Conservation (phyloP, 2,797 vertebrate genomes). For the Distichodus sexfasciatus region DNA sequence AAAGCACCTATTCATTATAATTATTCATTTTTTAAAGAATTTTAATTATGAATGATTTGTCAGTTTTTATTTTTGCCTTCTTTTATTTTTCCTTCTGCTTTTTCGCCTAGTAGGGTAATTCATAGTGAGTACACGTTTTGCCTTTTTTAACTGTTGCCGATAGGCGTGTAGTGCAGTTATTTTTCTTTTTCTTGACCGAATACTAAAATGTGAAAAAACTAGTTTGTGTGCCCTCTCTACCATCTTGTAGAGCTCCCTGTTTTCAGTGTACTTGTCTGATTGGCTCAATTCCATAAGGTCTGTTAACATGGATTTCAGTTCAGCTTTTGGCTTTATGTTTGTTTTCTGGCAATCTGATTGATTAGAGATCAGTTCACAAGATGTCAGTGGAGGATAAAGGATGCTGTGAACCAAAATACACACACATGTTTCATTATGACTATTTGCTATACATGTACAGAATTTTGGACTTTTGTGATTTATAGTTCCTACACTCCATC, state of each 20-base stretch:
- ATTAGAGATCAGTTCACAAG: background rate
- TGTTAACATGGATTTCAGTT: background rate
- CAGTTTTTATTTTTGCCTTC: too few species aligned
- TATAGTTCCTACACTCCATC: constrained; percentile 9
- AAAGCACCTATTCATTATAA: too few species aligned
- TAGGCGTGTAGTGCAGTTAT: background rate
- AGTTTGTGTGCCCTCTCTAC: constrained; percentile 1
- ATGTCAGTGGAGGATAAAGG: background rate
- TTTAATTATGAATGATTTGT: too few species aligned
- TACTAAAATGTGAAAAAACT: background rate
- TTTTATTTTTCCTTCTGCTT: background rate
- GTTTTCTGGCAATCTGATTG: background rate
- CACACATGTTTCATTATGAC: background rate
- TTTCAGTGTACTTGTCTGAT: background rate
- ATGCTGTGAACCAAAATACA: background rate
- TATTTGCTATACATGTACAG: constrained; percentile 6
- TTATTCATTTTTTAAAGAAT: too few species aligned
- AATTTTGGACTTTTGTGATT: background rate
- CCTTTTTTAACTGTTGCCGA: background rate
- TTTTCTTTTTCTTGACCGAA: background rate
- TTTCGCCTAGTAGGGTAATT: background rate
- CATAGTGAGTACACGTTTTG: background rate
- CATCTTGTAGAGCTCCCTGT: background rate
- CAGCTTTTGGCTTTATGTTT: background rate
- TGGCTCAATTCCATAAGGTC: constrained; percentile 9